Evolutionary conservation across 2,113 vertebrate species (phyloP).

Genomic region (Apus apus): DNA sequence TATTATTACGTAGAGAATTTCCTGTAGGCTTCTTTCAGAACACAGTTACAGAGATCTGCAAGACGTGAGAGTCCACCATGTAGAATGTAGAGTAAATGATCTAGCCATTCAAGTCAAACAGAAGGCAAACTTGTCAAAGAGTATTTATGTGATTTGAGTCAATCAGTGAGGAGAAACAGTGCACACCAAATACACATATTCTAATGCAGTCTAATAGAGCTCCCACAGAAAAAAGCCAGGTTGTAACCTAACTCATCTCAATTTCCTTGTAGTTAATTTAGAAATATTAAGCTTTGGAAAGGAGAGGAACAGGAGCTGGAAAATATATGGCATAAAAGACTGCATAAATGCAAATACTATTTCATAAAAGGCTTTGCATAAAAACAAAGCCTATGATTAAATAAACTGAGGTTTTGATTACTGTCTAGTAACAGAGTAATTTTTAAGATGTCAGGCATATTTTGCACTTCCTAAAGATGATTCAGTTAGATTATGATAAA

Average conservation of each 20-base stretch:
- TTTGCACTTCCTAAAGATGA: background rate
- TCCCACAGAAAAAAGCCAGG: background rate
- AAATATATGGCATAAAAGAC: background rate
- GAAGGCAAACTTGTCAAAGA: background rate
- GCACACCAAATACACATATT: background rate
- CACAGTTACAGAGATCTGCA: background rate
- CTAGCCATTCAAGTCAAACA: background rate
- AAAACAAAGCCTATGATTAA: slow-evolving; percentile 1
- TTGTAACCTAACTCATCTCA: background rate
- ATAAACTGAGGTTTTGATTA: background rate
- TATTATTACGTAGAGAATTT: background rate
- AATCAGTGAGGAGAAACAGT: background rate
- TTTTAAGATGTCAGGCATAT: background rate
- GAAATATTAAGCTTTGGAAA: background rate
- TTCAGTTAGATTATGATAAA: background rate
- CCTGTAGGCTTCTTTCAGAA: background rate
- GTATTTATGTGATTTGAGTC: background rate
- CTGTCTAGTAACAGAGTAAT: background rate
- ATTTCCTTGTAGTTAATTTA: background rate
- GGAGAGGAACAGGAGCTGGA: background rate
- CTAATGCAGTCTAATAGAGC: background rate
- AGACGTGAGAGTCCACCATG: background rate
- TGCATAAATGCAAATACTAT: background rate
- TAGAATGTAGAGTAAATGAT: background rate
- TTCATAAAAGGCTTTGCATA: background rate